These are phyloP conservation scores for Scolopax bukidnonensis DNA, from an alignment of 2,797 vertebrate species.

Conservation along the genomic window DNA sequence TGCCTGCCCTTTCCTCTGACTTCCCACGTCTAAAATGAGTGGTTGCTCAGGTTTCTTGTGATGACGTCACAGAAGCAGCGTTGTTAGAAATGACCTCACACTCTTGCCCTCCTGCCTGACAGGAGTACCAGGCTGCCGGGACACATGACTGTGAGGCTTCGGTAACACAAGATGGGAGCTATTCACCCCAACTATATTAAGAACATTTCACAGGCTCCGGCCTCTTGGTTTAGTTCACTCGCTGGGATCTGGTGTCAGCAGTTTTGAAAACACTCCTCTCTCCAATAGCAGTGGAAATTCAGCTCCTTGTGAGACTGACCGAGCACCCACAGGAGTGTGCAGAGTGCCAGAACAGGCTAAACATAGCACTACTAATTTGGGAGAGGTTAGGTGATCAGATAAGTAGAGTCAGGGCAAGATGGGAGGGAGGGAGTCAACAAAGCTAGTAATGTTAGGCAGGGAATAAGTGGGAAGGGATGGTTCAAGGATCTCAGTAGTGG, in stretches of 20 bases:
- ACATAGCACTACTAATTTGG: constrained; percentile 64
- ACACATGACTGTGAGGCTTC: constrained; percentile 37
- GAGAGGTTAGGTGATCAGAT: constrained; percentile 32
- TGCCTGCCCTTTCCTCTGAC: not conserved
- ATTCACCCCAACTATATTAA: constrained; percentile 62
- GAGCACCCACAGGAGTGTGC: constrained; percentile 12
- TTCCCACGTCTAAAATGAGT: not conserved
- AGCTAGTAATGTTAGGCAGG: not conserved
- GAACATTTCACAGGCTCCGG: constrained; percentile 56
- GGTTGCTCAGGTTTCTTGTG: not conserved
- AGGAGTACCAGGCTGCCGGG: not conserved
- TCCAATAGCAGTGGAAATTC: constrained; percentile 58
- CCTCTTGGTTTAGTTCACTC: constrained; percentile 45
- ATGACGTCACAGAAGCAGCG: constrained; percentile 23
- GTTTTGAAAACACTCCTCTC: constrained; percentile 59
- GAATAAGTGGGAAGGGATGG: not conserved
- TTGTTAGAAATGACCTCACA: constrained; percentile 46
- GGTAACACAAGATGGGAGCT: constrained; percentile 65
- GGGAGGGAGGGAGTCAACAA: not conserved
- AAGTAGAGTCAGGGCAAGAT: not conserved
- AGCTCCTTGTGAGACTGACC: not conserved
- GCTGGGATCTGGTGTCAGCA: constrained; percentile 60
- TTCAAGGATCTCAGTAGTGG: not conserved
- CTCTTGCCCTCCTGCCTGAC: constrained; percentile 25
- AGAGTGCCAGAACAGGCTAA: constrained; percentile 36